phyloP scores from a whole-genome alignment of 2,888 invertebrate species.

The Flexamia atlantica region DNA sequence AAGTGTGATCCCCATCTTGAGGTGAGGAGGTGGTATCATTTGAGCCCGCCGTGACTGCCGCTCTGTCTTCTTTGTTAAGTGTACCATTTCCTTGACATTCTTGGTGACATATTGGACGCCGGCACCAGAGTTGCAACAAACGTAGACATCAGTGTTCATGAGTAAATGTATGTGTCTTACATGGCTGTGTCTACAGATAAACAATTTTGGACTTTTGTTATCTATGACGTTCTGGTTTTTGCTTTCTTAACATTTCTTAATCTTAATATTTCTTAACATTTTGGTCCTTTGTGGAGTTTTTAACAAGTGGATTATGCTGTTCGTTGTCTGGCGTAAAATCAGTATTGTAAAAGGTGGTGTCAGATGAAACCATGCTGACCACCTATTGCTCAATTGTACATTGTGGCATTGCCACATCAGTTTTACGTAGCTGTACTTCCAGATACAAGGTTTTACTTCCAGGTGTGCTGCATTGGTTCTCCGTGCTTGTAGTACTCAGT shows the following conservation, averaged over 20 bases:
- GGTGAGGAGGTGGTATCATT: not conserved
- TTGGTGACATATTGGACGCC: not conserved
- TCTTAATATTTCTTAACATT: no score
- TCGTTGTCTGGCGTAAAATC: not conserved
- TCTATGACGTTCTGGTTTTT: not conserved
- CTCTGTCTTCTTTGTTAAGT: not conserved
- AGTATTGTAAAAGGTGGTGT: not conserved
- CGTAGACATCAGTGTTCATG: not conserved
- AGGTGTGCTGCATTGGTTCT: not conserved
- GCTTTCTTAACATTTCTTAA: no score
- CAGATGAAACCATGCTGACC: not conserved
- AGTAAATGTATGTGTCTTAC: not conserved
- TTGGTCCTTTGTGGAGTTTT: not conserved
- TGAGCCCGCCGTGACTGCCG: not conserved
- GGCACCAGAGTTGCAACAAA: not conserved
- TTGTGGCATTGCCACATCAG: not conserved
- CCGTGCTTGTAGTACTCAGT: not conserved
- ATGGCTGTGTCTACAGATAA: not conserved
- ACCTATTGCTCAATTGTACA: not conserved
- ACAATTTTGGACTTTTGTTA: not conserved
- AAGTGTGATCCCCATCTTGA: not conserved
- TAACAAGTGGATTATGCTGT: no score
- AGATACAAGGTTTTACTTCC: not conserved
- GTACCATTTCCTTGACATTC: not conserved
- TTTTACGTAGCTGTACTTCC: not conserved